Base-by-base conservation (phyloP, 2,113 vertebrate genomes). In the pig (Sus scrofa) region DNA sequence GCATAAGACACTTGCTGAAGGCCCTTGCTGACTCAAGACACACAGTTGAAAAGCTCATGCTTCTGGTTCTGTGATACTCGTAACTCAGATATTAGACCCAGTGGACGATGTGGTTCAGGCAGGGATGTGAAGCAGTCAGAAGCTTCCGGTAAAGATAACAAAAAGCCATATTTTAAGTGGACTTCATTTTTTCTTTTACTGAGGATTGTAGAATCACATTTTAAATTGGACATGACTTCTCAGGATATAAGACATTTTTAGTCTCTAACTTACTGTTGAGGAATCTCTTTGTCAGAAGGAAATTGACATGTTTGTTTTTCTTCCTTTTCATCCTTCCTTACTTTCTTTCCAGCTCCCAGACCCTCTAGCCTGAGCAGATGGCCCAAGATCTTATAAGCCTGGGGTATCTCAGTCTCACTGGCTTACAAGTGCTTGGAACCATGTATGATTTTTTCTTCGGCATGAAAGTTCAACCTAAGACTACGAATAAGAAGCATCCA, bases 221-320 rank as follows among this genome's bases (percentile, higher is more conserved):
- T 89, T 86, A 77, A 52, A 77, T 13, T 89, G 27, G n/a, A 34
- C n/a, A 89, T 22, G n/a, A 39, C 79, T 19, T 54, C 2, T 89
- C 56, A 54, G n/a, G 14, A 50, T 75, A 16, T 75, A 92, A 74
- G 18, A 71, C 12, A 65, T 37, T 75, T 92, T 92, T 88, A 89
- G 15, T 44, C 34, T 88, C 11, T 16, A 30, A 89, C 50, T 37
- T 68, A 82, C 86, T 37, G 6, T 81, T 63, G n/a, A 73, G 68
- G 37, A 84, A 96, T 88, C 22, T 73, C 34, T 90, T 82, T 91
- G 26, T 86, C 50, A 74, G 5, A 74, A 24, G 20, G 37, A 94
- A 96, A 75, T 58, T n/a, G 37, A 91, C 39, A 11, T 27, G 18
- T 15, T 90, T 82, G 32, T 83, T 77, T 67, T 58, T 32, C 12